phyloP scores from a whole-genome alignment of 2,888 invertebrate species.

The Mimachlamys varia region DNA sequence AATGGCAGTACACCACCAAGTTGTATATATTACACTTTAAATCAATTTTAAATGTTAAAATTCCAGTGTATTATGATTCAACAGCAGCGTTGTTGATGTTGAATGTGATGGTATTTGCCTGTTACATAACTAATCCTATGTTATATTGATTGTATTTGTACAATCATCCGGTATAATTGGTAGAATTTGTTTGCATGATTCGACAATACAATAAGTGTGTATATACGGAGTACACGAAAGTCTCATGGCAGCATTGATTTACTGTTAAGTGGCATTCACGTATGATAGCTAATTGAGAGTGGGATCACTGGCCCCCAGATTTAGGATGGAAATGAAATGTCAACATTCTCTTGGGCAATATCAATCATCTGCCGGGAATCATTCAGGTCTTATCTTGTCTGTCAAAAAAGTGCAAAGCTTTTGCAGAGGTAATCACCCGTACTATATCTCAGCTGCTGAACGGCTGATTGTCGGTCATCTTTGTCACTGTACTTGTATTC shows the following conservation, averaged over 20 bases:
- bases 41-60: too few species aligned
- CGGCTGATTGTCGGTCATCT: background rate
- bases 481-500: background rate
- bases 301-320: background rate
- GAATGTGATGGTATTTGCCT: background rate
- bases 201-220: background rate
- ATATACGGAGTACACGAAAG: background rate
- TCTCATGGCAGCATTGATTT: background rate
- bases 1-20: too few species aligned
- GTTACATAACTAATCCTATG: background rate
- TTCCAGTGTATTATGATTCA: too few species aligned
- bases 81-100: too few species aligned
- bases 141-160: background rate
- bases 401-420: slow-evolving; percentile 22
- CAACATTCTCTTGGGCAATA: slow-evolving; percentile 12
- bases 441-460: background rate
- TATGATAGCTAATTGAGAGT: slow-evolving; percentile 28
- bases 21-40: too few species aligned
- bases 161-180: background rate
- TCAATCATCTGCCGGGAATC: background rate
- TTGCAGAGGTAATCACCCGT: background rate
- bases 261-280: background rate
- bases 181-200: background rate
- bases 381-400: background rate
- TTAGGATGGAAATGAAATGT: background rate